Percentiles rank a stretch among this genome's conserved stretches.
These are phyloP conservation scores for Enteromius trimaculatus DNA, from an alignment of 2,797 vertebrate genomes.

Conservation along the genomic window DNA sequence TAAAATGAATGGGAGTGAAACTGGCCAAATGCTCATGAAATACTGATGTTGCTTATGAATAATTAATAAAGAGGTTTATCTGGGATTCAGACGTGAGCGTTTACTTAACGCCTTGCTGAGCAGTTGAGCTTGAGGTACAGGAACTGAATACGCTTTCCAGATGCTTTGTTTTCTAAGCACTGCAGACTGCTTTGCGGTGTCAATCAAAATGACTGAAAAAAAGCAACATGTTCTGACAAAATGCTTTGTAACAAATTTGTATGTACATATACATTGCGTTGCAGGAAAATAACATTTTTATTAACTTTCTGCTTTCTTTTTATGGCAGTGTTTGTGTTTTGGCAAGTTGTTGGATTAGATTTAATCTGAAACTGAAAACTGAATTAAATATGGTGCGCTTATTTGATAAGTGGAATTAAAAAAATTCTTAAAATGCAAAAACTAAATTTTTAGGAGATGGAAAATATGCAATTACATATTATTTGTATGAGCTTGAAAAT, in stretches of 20 bases:
- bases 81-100: not conserved
- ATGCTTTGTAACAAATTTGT: not conserved
- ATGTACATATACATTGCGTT: not conserved
- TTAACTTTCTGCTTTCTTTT: not conserved
- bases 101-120: constrained; percentile 26
- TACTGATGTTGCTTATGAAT: constrained; percentile 42
- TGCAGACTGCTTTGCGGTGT: not conserved
- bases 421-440: not conserved
- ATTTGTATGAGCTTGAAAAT: not conserved
- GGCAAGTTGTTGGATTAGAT: not conserved
- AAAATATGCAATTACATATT: not conserved
- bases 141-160: constrained; percentile 28
- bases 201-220: constrained; percentile 21
- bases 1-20: constrained; percentile 21
- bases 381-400: not conserved
- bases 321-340: not conserved
- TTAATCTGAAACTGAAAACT: not conserved
- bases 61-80: constrained; percentile 42
- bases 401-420: not conserved
- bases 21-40: constrained; percentile 25
- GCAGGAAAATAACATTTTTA: not conserved
- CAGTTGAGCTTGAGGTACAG: constrained; percentile 28
- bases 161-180: constrained; percentile 33
- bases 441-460: not conserved
- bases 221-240: not conserved